phyloP scores from a whole-genome alignment of 2,113 vertebrate species.

The Channa maculata region DNA sequence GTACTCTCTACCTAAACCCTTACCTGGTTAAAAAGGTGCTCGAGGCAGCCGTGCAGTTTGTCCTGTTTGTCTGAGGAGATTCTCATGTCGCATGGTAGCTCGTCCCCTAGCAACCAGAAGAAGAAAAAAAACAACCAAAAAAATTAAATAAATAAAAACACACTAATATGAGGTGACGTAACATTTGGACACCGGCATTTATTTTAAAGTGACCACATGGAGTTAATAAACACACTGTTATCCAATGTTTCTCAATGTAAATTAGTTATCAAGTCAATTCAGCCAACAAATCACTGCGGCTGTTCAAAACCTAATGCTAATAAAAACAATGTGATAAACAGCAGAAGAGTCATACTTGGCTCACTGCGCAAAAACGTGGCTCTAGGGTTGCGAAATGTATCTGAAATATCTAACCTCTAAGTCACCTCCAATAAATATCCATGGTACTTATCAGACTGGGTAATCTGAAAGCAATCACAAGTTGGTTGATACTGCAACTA shows the following conservation, averaged over 20 bases:
- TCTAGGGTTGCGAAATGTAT: conserved; percentile 15
- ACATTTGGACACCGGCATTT: conserved; percentile 2
- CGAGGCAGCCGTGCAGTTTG: conserved; percentile 96
- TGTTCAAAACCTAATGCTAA: conserved; percentile 3
- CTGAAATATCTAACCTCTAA: conserved; percentile 28
- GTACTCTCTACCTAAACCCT: neutral
- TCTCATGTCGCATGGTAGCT: conserved; percentile 97
- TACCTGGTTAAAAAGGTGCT: conserved; percentile 99
- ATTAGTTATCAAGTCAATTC: neutral
- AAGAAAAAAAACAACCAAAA: neutral
- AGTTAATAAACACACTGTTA: conserved; percentile 8
- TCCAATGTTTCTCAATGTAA: conserved; percentile 15
- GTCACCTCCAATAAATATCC: conserved; percentile 19
- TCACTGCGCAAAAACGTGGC: conserved; percentile 12
- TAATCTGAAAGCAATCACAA: neutral
- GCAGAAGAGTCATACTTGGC: conserved; percentile 30
- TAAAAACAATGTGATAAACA: conserved; percentile 41
- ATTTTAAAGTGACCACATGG: conserved; percentile 16
- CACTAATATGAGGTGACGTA: neutral
- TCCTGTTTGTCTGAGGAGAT: conserved; percentile 97
- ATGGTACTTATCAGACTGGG: conserved; percentile 16
- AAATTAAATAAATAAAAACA: no score
- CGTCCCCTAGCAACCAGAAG: conserved; percentile 86
- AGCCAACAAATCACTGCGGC: neutral
- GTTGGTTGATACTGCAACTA: neutral